These are phyloP conservation scores for Mus musculus DNA, from an alignment of 2,113 vertebrate species.

Conservation along the genomic window GRCm39 chr5:10565501-10566000, in stretches of 20 bases:
- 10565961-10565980: background rate
- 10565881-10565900: background rate
- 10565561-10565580: slow-evolving; percentile 2
- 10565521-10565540: background rate
- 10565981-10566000: slow-evolving; percentile 22
- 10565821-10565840: background rate
- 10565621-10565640: slow-evolving; percentile 18
- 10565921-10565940: background rate
- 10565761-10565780: background rate
- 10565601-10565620: slow-evolving; percentile 11
- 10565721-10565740: background rate
- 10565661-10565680: background rate
- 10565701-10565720: background rate
- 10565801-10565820: background rate
- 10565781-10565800: background rate
- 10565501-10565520: background rate
- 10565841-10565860: background rate
- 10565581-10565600: slow-evolving; percentile 39
- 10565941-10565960: background rate
- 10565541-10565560: background rate
- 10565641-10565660: background rate
- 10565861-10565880: background rate
- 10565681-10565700: background rate
- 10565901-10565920: background rate
- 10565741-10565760: background rate